Conservation (phyloP, 1,140 invertebrate genomes). For the Drosophila tristis region DNA sequence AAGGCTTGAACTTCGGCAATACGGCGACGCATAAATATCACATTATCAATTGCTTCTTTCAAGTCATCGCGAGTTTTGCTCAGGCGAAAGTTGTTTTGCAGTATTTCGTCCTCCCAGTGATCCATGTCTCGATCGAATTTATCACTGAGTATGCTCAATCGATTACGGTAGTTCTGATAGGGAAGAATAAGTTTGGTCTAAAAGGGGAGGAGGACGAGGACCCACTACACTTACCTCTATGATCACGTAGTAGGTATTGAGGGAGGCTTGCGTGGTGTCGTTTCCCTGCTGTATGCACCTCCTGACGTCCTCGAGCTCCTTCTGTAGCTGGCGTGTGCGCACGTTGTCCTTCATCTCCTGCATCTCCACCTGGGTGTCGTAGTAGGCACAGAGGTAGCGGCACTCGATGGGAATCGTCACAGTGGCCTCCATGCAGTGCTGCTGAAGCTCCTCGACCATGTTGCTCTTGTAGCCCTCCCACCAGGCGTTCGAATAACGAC, state of each 20-base stretch:
- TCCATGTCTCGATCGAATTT: background rate
- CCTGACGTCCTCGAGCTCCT: constrained; percentile 6
- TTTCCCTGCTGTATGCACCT: background rate
- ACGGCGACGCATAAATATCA: constrained; percentile 17
- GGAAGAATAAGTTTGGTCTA: no score
- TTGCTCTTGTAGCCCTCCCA: background rate
- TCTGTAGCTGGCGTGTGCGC: background rate
- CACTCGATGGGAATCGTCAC: constrained; percentile 31
- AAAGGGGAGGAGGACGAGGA: background rate
- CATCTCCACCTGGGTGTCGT: constrained; percentile 15
- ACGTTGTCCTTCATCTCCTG: constrained; percentile 5
- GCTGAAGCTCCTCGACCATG: background rate
- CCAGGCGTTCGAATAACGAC: background rate
- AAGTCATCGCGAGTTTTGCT: background rate
- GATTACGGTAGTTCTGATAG: constrained; percentile 6
- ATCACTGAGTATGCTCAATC: background rate
- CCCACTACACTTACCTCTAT: constrained; percentile 13
- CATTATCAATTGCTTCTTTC: background rate
- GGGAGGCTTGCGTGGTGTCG: background rate
- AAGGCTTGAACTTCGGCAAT: constrained; percentile 12
- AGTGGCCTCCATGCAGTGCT: background rate
- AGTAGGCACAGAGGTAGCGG: constrained; percentile 29
- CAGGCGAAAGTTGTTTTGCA: background rate
- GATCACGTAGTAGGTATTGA: background rate
- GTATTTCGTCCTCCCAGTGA: constrained; percentile 18